A percentile compares a stretch with the other conserved stretches of the same genome.
Conservation (phyloP, 2,888 invertebrate genomes). For the Drosophila nr. medialis region DNA sequence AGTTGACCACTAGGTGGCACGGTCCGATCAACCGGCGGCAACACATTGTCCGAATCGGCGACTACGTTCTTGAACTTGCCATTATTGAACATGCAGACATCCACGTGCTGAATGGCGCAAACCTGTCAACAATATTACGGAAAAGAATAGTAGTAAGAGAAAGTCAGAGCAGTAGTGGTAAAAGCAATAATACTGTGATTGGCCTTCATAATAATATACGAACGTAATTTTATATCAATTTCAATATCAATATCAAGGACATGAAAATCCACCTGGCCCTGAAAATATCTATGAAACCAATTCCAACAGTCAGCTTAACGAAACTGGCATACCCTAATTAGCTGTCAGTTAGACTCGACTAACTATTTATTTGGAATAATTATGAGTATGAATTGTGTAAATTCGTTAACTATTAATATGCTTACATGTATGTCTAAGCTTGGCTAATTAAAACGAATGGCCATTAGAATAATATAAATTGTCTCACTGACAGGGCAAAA, state of each 20-base stretch:
- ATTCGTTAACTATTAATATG: not conserved
- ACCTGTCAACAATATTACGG: conserved; percentile 86
- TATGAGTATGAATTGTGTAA: not conserved
- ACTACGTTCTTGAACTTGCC: conserved; percentile 98
- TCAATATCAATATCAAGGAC: conserved; percentile 30
- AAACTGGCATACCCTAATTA: not conserved
- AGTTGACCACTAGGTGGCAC: conserved; percentile 88
- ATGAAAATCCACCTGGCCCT: conserved; percentile 11
- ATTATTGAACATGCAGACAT: conserved; percentile 97
- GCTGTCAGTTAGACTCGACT: not conserved
- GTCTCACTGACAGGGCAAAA: not conserved
- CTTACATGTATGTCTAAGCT: not conserved
- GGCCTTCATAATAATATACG: conserved; percentile 1
- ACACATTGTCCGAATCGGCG: conserved; percentile 87
- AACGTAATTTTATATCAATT: conserved; percentile 20
- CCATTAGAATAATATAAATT: not conserved
- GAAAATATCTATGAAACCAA: not conserved
- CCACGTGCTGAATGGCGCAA: conserved; percentile 94
- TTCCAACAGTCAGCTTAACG: not conserved
- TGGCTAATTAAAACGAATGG: not conserved
- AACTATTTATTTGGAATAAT: not conserved
- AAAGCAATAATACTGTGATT: conserved; percentile 2
- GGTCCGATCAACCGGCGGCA: conserved; percentile 75
- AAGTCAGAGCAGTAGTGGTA: not conserved
- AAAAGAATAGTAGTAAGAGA: not conserved